Percentiles rank a stretch among this genome's conserved stretches.
These are phyloP conservation scores for Ctenomys sociabilis DNA, from an alignment of 2,113 vertebrate species.

Conservation along the genomic window DNA sequence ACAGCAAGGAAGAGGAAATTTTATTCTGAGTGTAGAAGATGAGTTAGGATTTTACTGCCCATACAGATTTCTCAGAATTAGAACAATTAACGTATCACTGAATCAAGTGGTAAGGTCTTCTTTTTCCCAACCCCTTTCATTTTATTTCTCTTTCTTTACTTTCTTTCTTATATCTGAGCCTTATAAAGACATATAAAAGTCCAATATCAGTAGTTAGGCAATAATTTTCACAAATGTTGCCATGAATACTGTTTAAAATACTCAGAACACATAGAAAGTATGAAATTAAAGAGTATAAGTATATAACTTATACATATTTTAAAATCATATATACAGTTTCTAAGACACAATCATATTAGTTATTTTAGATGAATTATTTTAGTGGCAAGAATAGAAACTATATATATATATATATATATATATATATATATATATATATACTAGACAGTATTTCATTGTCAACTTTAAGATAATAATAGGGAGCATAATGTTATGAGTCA, in stretches of 20 bases:
- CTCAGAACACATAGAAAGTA: background rate
- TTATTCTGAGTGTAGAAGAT: background rate
- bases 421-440: background rate
- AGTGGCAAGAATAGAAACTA: background rate
- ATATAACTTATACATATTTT: background rate
- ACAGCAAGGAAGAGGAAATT: background rate
- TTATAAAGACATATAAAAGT: background rate
- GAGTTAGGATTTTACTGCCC: background rate
- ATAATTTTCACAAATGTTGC: background rate
- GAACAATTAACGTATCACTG: background rate
- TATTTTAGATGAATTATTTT: slow-evolving; percentile 1
- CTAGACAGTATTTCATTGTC: slow-evolving; percentile 65
- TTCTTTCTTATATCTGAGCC: background rate
- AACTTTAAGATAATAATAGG: slow-evolving; percentile 71
- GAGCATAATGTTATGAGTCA: slow-evolving; percentile 79
- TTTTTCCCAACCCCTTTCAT: rapidly evolving
- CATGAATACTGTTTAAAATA: background rate
- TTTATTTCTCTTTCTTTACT: no score
- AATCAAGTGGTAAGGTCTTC: background rate
- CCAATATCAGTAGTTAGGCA: background rate
- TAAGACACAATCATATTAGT: background rate
- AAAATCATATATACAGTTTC: background rate
- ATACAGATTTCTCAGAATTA: background rate
- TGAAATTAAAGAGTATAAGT: background rate
- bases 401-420: rapidly evolving